phyloP scores from a whole-genome alignment of 1,140 invertebrate species.

The Drosophila trapezifrons region DNA sequence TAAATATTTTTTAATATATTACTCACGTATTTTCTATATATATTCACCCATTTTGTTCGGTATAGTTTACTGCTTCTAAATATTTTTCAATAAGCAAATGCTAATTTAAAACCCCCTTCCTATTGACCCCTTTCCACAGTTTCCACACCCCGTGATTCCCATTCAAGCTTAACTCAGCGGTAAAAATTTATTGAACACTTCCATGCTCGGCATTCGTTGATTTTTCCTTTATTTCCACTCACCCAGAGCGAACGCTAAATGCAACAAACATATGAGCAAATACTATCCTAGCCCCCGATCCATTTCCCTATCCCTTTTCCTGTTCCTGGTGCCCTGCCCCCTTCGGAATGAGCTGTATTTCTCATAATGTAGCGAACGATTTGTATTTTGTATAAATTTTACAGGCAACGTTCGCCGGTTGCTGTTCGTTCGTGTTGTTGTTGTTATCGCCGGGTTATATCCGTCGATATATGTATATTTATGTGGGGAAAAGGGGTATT shows the following conservation, averaged over 20 bases:
- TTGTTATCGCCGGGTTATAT: constrained; percentile 65
- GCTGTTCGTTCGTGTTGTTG: constrained; percentile 22
- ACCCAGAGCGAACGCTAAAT: constrained; percentile 37
- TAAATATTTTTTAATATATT: background rate
- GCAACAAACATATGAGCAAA: constrained; percentile 57
- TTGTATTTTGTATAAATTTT: constrained; percentile 60
- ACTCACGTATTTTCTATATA: too few species aligned
- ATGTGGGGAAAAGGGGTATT: background rate
- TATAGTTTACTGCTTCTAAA: background rate
- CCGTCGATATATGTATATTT: constrained; percentile 42
- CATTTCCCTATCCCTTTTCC: constrained; percentile 7
- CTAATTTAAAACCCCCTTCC: constrained; percentile 33
- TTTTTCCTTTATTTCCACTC: constrained; percentile 50
- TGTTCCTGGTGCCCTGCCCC: background rate
- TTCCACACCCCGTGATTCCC: constrained; percentile 34
- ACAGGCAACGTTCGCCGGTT: constrained; percentile 30
- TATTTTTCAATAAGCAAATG: constrained; percentile 39
- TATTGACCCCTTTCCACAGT: constrained; percentile 12
- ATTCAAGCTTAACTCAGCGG: constrained; percentile 61
- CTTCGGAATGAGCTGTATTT: constrained; percentile 40
- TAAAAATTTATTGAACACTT: constrained; percentile 56
- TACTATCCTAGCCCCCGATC: constrained; percentile 24
- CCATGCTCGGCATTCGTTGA: constrained; percentile 48
- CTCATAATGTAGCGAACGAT: constrained; percentile 62
- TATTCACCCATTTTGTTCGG: background rate